Evolutionary conservation across 2,888 invertebrate genomes (phyloP), one percentile per base, ranked within the genome.

Genomic region (Teleogryllus oceanicus): DNA sequence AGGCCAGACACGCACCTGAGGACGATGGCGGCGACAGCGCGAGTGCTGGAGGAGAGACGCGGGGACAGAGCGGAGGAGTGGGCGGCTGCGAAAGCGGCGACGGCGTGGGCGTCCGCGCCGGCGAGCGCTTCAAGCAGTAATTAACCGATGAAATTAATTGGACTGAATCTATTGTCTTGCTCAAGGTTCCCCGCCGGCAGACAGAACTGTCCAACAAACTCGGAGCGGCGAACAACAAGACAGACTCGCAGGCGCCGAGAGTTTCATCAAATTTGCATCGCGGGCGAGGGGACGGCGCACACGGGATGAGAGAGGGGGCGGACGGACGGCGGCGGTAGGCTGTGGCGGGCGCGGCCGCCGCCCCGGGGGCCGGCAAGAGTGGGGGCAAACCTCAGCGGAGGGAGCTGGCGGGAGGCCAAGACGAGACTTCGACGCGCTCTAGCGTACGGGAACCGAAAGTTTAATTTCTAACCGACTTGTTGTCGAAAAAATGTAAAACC

Each of bases 121-220:
- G 62, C 62, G 13, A 62, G 62, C 62, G 62, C 62, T 62, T 62
- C 62, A 62, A 62, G 62, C 62, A 62, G 62, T 62, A 62, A 62
- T 62, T 62, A 62, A 62, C 62, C 62, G 62, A 62, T 62, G 62
- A 62, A 62, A 62, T 62, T 62, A 62, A 62, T 62, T 62, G 62
- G 62, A 62, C 62, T 62, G 62, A 62, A 62, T 62, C 62, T 13
- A 62, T 62, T 62, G 62, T 62, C 62, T 62, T 62, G 62, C n/a
- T 62, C 16, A 62, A 62, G 62, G 62, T 8, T 62, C 62, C 62
- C 62, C 62, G 16, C 62, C n/a, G 62, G 62, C 62, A 62, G 62
- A 62, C 62, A 62, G 62, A 62, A 62, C 62, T 62, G 62, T 62
- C 62, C 62, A 10, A 62, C 62, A 62, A 62, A 62, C 62, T 62